Evolutionary conservation across 2,113 vertebrate species (phyloP).

Genomic region (Dendropsophus ebraccatus): DNA sequence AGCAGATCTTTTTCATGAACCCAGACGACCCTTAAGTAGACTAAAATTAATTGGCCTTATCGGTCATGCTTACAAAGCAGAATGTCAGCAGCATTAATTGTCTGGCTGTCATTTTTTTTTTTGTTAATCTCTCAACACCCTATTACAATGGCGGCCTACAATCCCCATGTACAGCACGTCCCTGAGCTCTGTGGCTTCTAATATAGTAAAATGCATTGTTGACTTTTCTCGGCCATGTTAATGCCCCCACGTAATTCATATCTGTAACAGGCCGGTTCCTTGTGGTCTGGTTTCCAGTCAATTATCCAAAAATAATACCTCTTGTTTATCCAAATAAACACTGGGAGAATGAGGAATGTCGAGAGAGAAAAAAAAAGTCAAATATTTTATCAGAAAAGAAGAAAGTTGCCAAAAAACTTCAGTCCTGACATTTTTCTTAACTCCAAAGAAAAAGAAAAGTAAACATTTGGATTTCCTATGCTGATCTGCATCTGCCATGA

Average conservation of each 20-base stretch:
- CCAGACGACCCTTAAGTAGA: background rate
- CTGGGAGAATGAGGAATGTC: constrained; percentile 20
- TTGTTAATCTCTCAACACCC: too few species aligned
- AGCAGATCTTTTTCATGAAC: too few species aligned
- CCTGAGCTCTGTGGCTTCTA: background rate
- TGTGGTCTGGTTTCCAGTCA: constrained; percentile 28
- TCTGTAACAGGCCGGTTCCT: background rate
- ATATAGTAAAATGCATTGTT: constrained; percentile 7
- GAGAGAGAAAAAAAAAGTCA: background rate
- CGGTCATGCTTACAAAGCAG: background rate
- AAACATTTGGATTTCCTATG: too few species aligned
- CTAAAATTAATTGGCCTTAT: constrained; percentile 6
- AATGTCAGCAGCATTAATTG: background rate
- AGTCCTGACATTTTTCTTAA: background rate
- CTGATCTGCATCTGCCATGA: too few species aligned
- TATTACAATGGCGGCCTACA: background rate
- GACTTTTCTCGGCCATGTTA: background rate
- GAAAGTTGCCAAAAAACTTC: constrained; percentile 11
- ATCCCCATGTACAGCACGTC: background rate
- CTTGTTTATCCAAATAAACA: constrained; percentile 39
- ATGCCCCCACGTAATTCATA: constrained; percentile 11
- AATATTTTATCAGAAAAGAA: constrained; percentile 2
- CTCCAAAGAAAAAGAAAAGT: too few species aligned
- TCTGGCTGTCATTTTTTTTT: background rate
- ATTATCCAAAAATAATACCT: constrained; percentile 50